Percentiles rank a stretch among this genome's conserved stretches.
Evolutionary conservation across 2,888 invertebrate species (phyloP).

Genomic region (Cremastobaeus sp.): DNA sequence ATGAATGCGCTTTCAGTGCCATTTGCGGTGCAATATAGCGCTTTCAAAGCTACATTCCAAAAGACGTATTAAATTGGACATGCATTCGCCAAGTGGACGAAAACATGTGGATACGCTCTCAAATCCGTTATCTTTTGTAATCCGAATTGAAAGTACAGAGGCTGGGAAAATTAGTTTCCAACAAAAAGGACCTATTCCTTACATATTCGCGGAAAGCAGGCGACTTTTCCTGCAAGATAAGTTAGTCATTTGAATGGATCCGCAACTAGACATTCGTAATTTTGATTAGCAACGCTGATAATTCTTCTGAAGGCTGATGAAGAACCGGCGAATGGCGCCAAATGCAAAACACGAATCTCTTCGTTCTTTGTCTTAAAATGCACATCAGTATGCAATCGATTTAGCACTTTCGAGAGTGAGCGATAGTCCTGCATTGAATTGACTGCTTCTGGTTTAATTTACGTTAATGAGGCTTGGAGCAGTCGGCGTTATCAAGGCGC

Average conservation of each 20-base stretch:
- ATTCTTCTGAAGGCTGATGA: too few relatives aligned
- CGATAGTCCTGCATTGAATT: conserved; percentile 11
- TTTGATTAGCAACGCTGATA: too few relatives aligned
- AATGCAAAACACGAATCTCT: too few relatives aligned
- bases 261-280: too few relatives aligned
- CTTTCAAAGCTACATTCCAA: background rate
- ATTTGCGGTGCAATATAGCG: conserved; percentile 11
- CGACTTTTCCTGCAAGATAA: too few relatives aligned
- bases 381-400: too few relatives aligned
- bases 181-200: too few relatives aligned
- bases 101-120: background rate
- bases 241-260: too few relatives aligned
- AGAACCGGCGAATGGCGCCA: too few relatives aligned
- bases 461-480: conserved; percentile 11
- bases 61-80: background rate
- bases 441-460: conserved; percentile 17
- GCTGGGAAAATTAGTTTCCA: background rate
- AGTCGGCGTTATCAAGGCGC: conserved; percentile 23
- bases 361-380: too few relatives aligned
- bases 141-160: background rate
- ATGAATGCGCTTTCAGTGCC: conserved; percentile 18
- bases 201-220: background rate
- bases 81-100: conserved; percentile 1
- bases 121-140: conserved; percentile 11
- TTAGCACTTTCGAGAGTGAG: conserved; percentile 3